Evolutionary conservation across 2,888 invertebrate genomes (phyloP).

Genomic region (Podotricha telesiphe): DNA sequence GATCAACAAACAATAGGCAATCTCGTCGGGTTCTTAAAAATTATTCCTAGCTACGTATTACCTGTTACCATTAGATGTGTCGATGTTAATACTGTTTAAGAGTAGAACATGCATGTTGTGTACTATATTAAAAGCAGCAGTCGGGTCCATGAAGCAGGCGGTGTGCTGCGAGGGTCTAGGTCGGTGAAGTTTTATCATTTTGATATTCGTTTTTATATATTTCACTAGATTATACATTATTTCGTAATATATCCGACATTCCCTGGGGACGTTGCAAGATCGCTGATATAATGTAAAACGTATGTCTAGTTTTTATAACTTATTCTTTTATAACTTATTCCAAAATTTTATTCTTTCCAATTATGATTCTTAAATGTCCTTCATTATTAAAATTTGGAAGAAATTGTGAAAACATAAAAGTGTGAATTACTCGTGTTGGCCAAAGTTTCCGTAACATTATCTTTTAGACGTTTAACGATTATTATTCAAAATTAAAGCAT

Average conservation of each 20-base stretch:
- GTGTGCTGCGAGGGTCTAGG: constrained; percentile 35
- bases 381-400: background rate
- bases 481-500: constrained; percentile 78
- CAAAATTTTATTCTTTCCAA: constrained; percentile 5
- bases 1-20: background rate
- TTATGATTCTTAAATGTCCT: background rate
- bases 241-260: constrained; percentile 12
- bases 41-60: constrained; percentile 17
- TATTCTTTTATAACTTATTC: background rate
- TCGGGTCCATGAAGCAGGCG: constrained; percentile 59
- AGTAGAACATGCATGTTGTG: constrained; percentile 57
- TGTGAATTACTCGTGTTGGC: constrained; percentile 69
- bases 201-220: constrained; percentile 12
- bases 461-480: constrained; percentile 69
- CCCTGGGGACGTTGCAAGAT: background rate
- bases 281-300: background rate
- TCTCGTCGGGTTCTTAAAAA: background rate
- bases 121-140: constrained; percentile 53
- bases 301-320: background rate
- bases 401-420: constrained; percentile 23
- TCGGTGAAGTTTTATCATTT: constrained; percentile 18
- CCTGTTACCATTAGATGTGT: constrained; percentile 51
- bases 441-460: constrained; percentile 76
- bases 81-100: constrained; percentile 58
- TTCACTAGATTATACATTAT: constrained; percentile 9